phyloP scores from a whole-genome alignment of 2,888 invertebrate species.

The Gerosis bhagava region DNA sequence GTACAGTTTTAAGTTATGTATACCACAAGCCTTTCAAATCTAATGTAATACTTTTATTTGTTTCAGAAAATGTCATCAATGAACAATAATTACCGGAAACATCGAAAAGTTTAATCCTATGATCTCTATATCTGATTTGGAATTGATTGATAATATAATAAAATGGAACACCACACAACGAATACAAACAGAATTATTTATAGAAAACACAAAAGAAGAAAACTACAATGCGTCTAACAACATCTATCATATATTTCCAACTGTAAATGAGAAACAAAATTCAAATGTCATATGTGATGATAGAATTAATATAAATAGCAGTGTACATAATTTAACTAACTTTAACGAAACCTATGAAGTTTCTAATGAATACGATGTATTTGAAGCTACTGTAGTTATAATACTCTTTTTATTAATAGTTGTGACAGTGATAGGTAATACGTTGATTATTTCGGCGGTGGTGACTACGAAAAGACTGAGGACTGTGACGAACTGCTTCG shows the following conservation, averaged over 20 bases:
- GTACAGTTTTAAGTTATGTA: too few species aligned
- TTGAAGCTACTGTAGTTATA: constrained; percentile 83
- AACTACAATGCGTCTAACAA: constrained; percentile 50
- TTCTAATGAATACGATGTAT: constrained; percentile 52
- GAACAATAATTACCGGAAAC: constrained; percentile 7
- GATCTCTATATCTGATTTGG: constrained; percentile 56
- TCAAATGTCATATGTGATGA: constrained; percentile 31
- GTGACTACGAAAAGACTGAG: constrained; percentile 92
- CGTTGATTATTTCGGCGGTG: constrained; percentile 94
- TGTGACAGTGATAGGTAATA: constrained; percentile 92
- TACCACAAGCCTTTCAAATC: too few species aligned
- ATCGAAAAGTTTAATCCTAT: constrained; percentile 49
- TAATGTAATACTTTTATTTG: too few species aligned
- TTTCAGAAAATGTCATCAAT: constrained; percentile 39
- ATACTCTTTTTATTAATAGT: constrained; percentile 86
- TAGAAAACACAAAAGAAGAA: constrained; percentile 59
- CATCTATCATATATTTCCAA: constrained; percentile 52
- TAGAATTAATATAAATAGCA: constrained; percentile 34
- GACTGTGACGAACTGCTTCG: constrained; percentile 97
- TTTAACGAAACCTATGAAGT: constrained; percentile 37
- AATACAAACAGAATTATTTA: constrained; percentile 48
- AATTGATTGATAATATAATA: constrained; percentile 42
- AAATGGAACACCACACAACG: constrained; percentile 62
- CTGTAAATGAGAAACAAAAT: constrained; percentile 35
- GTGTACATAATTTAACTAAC: constrained; percentile 35